Conservation (phyloP, 2,797 vertebrate genomes). For the Sebastes wilsoni region DNA sequence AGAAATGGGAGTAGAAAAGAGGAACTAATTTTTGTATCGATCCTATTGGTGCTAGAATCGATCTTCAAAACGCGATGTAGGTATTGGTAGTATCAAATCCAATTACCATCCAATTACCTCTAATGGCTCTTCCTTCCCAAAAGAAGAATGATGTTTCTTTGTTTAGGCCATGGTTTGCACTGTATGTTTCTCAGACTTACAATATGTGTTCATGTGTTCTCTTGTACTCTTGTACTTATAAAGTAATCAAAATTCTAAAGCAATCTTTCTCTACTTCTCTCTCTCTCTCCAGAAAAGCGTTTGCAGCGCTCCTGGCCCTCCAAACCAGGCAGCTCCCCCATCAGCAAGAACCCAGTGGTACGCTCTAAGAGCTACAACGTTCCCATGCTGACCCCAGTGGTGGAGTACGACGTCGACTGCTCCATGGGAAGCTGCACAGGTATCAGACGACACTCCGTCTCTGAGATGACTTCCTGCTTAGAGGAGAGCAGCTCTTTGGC, state of each 20-base stretch:
- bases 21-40: too few species aligned
- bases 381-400: constrained; percentile 91
- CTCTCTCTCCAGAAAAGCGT: constrained; percentile 85
- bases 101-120: too few species aligned
- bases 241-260: neutral
- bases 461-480: constrained; percentile 91
- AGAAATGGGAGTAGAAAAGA: too few species aligned
- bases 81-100: too few species aligned
- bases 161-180: too few species aligned
- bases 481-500: constrained; percentile 82
- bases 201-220: neutral
- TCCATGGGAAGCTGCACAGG: constrained; percentile 46
- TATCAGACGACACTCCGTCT: constrained; percentile 92
- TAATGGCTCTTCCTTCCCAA: too few species aligned
- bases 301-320: constrained; percentile 80
- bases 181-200: too few species aligned
- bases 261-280: neutral
- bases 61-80: too few species aligned
- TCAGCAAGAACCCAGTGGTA: constrained; percentile 90
- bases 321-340: constrained; percentile 75
- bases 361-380: constrained; percentile 97
- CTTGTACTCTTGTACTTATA: neutral
- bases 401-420: constrained; percentile 83
- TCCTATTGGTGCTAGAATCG: too few species aligned
- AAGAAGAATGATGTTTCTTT: too few species aligned